Percentiles rank a stretch among this genome's conserved stretches.
Evolutionary conservation across 2,888 invertebrate species (phyloP).

Genomic region (Tenthredo notha): DNA sequence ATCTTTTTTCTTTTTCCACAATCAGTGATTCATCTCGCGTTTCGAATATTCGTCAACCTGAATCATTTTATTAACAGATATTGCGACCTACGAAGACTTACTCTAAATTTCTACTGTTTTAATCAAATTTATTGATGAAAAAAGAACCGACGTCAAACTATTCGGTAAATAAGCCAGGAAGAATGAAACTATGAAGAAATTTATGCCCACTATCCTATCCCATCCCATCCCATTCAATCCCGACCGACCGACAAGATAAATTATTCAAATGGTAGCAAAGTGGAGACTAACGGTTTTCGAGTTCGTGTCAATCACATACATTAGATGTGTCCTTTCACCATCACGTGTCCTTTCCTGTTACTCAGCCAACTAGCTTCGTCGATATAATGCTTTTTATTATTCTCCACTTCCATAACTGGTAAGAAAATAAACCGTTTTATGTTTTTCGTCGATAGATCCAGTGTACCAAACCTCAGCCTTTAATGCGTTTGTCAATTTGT

Average conservation of each 20-base stretch:
- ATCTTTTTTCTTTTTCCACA: not conserved
- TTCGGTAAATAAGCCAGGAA: not conserved
- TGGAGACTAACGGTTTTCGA: not conserved
- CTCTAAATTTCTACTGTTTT: not conserved
- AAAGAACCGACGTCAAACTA: not conserved
- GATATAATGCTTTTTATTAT: not conserved
- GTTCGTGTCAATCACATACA: not conserved
- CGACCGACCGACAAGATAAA: not conserved
- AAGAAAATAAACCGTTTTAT: not conserved
- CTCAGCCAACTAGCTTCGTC: not conserved
- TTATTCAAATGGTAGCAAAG: not conserved
- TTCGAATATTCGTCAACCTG: not conserved
- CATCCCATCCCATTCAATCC: too few relatives aligned
- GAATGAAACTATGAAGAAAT: not conserved
- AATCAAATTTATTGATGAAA: not conserved
- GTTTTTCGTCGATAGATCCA: not conserved
- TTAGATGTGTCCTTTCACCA: slow-evolving; percentile 4
- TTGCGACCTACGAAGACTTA: not conserved
- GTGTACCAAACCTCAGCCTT: not conserved
- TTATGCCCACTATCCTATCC: not conserved
- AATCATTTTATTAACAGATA: not conserved
- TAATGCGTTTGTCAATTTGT: slow-evolving; percentile 35
- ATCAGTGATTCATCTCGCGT: not conserved
- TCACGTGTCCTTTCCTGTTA: not conserved
- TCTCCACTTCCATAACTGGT: not conserved